These are phyloP conservation scores for Hymenochirus boettgeri DNA, from an alignment of 2,113 vertebrate genomes.

Conservation along the genomic window DNA sequence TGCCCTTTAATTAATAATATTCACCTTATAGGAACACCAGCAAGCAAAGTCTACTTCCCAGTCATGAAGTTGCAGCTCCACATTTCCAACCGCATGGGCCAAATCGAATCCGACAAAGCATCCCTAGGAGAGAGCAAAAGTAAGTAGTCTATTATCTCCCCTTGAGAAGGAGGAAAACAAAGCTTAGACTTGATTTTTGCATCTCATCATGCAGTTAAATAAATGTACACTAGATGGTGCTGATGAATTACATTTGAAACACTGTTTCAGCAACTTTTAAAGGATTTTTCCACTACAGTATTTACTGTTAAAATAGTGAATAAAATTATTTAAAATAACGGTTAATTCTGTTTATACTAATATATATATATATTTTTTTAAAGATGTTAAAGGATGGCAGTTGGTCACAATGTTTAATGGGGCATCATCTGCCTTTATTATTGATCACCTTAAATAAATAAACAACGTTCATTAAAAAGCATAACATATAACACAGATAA, in stretches of 20 bases:
- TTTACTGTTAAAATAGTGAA: too few species aligned
- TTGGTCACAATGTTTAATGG: too few species aligned
- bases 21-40: conserved; percentile 97
- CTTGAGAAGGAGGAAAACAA: not conserved
- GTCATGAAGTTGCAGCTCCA: conserved; percentile 78
- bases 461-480: too few species aligned
- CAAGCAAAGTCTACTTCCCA: conserved; percentile 96
- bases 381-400: too few species aligned
- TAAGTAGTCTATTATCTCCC: not conserved
- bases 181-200: not conserved
- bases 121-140: conserved; percentile 63
- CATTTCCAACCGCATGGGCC: conserved; percentile 87
- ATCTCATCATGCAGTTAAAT: not conserved
- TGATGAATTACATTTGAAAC: not conserved
- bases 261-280: too few species aligned
- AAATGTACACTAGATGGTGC: conserved; percentile 22
- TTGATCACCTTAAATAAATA: too few species aligned
- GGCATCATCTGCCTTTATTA: too few species aligned
- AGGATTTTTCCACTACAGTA: too few species aligned
- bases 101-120: conserved; percentile 91
- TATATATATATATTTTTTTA: too few species aligned
- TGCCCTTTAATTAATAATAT: not conserved
- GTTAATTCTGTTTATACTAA: too few species aligned
- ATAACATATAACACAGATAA: too few species aligned
- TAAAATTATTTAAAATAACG: too few species aligned